Evolutionary conservation across 2,797 vertebrate genomes (phyloP), one percentile per base, ranked within the genome.

Genomic region (Poecilia velifera): DNA sequence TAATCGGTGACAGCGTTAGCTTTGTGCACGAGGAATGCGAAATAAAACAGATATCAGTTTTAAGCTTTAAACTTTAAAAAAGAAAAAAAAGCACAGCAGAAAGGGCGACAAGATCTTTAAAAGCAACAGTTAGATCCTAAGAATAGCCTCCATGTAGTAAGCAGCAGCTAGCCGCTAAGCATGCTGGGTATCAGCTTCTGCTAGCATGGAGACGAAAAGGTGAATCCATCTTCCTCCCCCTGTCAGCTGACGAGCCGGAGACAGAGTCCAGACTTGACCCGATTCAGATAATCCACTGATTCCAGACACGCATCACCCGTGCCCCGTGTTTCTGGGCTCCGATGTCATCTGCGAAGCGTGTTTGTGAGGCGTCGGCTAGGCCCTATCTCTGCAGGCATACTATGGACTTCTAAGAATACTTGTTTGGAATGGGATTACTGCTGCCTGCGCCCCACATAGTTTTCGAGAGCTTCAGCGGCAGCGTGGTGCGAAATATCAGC

Each of bases 401-500:
- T 82, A 80, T 81, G 57, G 79, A 72, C 87, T 82, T 81, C 79
- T 72, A 79, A 36, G 76, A 62, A 73, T 77, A 72, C 78, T 76
- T 85, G 84, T 82, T 82, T 51, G 71, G 76, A 77, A 85, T 81
- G 86, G 70, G 84, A 87, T 76, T 90, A 84, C 83, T 87, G 87
- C 88, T 82, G 80, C 73, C 86, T 80, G 80, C 73, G 88, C 46
- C 91, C 91, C 78, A 90, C 86, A 91, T 90, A 89, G 70, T 82
- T 86, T 81, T 79, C 16, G 81, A 85, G 84, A 64, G 77, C 83
- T 77, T 76, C 84, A 34, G 84, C 77, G 22, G 45, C 79, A 55
- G 68, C 72, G 34, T 72, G 87, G 89, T 88, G 87, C 51, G 75
- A 90, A 88, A 86, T 91, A 89, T 88, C 86, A 82, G 77, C 72